phyloP scores from a whole-genome alignment of 2,888 invertebrate genomes.

The Blomia tropicalis region DNA sequence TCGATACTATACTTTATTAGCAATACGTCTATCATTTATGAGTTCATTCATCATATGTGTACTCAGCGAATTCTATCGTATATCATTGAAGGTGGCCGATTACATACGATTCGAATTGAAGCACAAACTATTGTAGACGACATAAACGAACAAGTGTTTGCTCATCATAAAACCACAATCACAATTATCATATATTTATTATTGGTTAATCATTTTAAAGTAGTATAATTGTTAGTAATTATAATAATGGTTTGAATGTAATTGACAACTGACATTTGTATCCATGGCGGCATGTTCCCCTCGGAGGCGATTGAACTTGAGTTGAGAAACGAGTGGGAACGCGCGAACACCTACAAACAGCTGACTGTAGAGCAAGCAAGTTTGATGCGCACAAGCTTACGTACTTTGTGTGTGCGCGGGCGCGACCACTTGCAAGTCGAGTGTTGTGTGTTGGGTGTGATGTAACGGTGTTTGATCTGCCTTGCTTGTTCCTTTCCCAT shows the following conservation, averaged over 20 bases:
- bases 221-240: not conserved
- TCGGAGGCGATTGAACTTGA: too few species aligned
- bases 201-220: not conserved
- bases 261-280: too few species aligned
- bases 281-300: too few species aligned
- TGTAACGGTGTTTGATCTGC: not conserved
- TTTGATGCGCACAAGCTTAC: not conserved
- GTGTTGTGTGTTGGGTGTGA: not conserved
- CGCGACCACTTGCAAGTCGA: too few species aligned
- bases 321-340: too few species aligned
- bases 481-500: too few species aligned
- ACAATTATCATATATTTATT: too few species aligned
- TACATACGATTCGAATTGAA: not conserved
- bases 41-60: conserved; percentile 13
- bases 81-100: not conserved
- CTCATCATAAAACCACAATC: too few species aligned
- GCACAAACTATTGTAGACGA: not conserved
- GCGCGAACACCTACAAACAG: too few species aligned
- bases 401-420: not conserved
- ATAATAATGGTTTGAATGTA: not conserved
- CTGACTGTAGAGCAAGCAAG: not conserved
- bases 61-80: not conserved
- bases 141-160: not conserved
- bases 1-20: not conserved
- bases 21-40: conserved; percentile 7